phyloP scores from a whole-genome alignment of 2,113 vertebrate genomes.

The Eidolon helvum region DNA sequence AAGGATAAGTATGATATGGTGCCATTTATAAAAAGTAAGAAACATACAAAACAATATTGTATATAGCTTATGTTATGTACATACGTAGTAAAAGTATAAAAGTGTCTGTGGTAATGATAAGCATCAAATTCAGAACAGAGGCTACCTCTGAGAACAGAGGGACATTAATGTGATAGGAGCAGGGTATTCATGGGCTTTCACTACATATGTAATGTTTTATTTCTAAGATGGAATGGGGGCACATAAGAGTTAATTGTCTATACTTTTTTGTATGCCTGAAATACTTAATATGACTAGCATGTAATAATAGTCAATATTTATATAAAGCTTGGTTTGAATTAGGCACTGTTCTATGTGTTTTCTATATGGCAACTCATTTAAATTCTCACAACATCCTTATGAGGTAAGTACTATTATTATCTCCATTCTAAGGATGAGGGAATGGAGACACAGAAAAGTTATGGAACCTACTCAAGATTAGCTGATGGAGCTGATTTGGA shows the following conservation, averaged over 20 bases:
- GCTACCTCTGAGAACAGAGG: neutral
- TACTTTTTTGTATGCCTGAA: neutral
- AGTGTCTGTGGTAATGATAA: neutral
- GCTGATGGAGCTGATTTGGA: neutral
- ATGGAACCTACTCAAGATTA: neutral
- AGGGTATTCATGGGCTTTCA: neutral
- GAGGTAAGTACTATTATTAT: neutral
- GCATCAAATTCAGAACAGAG: neutral
- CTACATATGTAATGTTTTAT: neutral
- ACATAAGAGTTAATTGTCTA: neutral
- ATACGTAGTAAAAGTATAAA: neutral
- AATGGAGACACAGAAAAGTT: slow-evolving; percentile 5
- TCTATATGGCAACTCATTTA: neutral
- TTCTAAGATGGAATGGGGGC: neutral
- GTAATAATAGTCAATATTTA: neutral
- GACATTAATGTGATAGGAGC: neutral
- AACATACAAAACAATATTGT: neutral
- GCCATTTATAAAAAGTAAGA: neutral
- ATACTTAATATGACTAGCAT: neutral
- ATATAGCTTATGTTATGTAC: neutral
- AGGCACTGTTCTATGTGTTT: neutral
- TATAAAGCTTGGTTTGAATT: neutral
- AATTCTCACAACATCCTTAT: neutral
- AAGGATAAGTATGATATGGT: neutral
- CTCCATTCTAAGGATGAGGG: neutral